Percentiles rank a stretch among this genome's conserved stretches.
Conservation (phyloP, 1,140 invertebrate species). For the Anastrepha ludens region DNA sequence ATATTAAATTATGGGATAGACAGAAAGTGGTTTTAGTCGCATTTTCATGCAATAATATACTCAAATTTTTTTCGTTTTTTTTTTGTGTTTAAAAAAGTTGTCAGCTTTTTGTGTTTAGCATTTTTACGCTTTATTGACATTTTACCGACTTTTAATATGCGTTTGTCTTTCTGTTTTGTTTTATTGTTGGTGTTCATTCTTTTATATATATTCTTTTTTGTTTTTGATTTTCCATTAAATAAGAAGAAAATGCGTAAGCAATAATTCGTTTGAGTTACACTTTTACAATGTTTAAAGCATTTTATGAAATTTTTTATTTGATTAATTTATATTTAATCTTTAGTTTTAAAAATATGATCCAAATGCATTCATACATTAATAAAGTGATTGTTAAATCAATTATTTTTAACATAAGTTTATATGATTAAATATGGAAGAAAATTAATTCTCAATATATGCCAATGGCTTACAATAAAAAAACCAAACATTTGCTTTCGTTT, state of each 20-base stretch:
- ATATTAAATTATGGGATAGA: too few relatives aligned
- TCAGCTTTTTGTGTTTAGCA: not conserved
- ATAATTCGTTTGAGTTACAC: slow-evolving; percentile 5
- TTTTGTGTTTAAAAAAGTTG: not conserved
- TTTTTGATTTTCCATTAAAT: slow-evolving; percentile 3
- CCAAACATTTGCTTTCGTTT: not conserved
- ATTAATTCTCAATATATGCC: too few relatives aligned
- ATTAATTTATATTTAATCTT: not conserved
- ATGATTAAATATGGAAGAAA: too few relatives aligned
- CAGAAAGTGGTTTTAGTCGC: too few relatives aligned
- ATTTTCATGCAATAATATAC: too few relatives aligned
- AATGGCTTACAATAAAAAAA: not conserved
- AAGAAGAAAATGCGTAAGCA: slow-evolving; percentile 12
- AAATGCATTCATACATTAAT: not conserved
- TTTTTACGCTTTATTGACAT: slow-evolving; percentile 38
- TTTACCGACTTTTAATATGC: slow-evolving; percentile 36
- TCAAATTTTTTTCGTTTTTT: too few relatives aligned
- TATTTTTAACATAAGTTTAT: too few relatives aligned
- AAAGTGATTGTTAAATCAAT: too few relatives aligned
- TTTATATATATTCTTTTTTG: not conserved
- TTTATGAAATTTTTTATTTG: slow-evolving; percentile 31
- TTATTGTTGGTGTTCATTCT: slow-evolving; percentile 17
- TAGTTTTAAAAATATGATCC: not conserved
- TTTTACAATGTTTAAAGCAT: slow-evolving; percentile 41
- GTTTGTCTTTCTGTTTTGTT: slow-evolving; percentile 25